These are phyloP conservation scores for Miltochrista miniata DNA, from an alignment of 2,888 invertebrate species.

Conservation along the genomic window DNA sequence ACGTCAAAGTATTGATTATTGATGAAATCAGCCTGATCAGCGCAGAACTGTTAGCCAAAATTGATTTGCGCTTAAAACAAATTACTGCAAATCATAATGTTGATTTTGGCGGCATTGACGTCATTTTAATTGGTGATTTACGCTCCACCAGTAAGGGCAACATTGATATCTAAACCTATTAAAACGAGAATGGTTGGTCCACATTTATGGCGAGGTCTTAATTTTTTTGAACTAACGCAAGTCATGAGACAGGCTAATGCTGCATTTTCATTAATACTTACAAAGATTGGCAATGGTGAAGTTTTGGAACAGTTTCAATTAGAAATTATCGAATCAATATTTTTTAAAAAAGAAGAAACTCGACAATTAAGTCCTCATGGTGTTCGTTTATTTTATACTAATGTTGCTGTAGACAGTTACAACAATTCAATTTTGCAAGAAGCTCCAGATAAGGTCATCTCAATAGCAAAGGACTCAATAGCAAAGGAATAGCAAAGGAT, in stretches of 20 bases:
- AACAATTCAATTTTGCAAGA: slow-evolving; percentile 15
- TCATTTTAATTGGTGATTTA: slow-evolving; percentile 13
- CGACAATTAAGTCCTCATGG: slow-evolving; percentile 18
- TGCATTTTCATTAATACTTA: slow-evolving; percentile 21
- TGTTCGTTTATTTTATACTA: slow-evolving; percentile 21
- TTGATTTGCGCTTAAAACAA: slow-evolving; percentile 27
- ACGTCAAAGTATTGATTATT: slow-evolving; percentile 29
- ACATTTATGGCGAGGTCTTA: not conserved
- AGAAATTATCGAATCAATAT: slow-evolving; percentile 18
- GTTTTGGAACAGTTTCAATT: slow-evolving; percentile 16
- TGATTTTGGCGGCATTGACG: slow-evolving; percentile 30
- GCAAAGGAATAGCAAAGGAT: slow-evolving; percentile 11
- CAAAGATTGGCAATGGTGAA: slow-evolving; percentile 28
- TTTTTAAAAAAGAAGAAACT: slow-evolving; percentile 14
- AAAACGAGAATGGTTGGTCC: not conserved
- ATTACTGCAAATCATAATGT: slow-evolving; percentile 6
- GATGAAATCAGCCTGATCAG: slow-evolving; percentile 38
- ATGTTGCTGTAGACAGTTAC: slow-evolving; percentile 17
- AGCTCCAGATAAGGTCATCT: slow-evolving; percentile 17
- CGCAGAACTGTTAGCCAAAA: slow-evolving; percentile 25
- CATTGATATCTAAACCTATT: not conserved
- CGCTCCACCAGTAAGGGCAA: slow-evolving; percentile 44
- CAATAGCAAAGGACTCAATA: slow-evolving; percentile 14
- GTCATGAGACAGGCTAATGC: slow-evolving; percentile 25
- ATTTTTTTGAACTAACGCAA: not conserved